Base-by-base conservation (phyloP, 1,140 invertebrate genomes). In the Probaryconus sp. region DNA sequence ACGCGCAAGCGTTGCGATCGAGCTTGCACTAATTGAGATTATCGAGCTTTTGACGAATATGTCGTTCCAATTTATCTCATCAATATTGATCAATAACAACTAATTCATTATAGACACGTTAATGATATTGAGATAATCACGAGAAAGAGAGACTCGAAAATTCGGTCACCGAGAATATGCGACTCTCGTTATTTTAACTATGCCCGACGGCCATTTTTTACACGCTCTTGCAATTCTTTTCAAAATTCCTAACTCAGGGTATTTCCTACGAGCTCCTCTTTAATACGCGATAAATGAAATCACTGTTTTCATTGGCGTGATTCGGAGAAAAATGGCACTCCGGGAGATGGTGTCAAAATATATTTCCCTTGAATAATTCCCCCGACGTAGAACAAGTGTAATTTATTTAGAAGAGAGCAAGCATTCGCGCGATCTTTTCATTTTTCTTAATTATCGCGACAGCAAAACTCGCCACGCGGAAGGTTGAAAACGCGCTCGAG, bases 381-480 rank as follows among this genome's bases (percentile, higher is more conserved):
- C 13, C 33, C 51, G 33, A 21, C 43, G 10, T 18, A 6, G 13
- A 14, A 42, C 58, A 37, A 58, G 51, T 53, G 24, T 72, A 65
- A 72, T 58, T 65, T 60, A 65, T 64, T 71, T 64, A 21, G 20
- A 20, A 11, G 9, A 11, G 40, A 26, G 33, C 53, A 14, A 45
- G 35, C 35, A 53, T 53, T 33, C n/a, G 31, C 35, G 30, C 67
- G 50, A 64, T 58, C 55, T 61, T 61, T 48, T 67, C 70, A 73
- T 67, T 67, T 73, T 67, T 73, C 70, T 73, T 67, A 38, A 73
- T 73, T 67, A 67, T 67, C 70, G 38, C 60, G 55, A 65, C 63
- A 43, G 35, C 33, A 28, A 35, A 47, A 20, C 35, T 51, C 55
- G 43, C 20, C 35, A 20, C 48, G 40, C 16, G 58, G 58, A 72